Percentiles rank a stretch among this genome's conserved stretches.
Evolutionary conservation across 1,140 invertebrate genomes (phyloP).

Genomic region (Meloidogyne chitwoodi): DNA sequence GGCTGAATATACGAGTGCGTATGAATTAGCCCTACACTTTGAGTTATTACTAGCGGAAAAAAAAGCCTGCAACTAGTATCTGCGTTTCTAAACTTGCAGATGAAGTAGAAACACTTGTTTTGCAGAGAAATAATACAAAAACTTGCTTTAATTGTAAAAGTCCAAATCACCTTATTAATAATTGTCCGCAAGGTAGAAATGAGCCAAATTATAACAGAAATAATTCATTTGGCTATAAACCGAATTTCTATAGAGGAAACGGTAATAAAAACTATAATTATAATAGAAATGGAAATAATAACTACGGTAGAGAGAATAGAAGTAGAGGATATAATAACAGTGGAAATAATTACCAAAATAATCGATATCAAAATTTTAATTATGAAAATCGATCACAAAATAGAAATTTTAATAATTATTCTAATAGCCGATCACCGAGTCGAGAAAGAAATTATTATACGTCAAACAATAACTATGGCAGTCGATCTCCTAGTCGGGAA

Average conservation of each 20-base stretch:
- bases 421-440: too few relatives aligned
- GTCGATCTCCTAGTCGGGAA: not conserved
- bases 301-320: too few relatives aligned
- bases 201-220: not conserved
- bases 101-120: not conserved
- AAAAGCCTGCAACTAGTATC: too few relatives aligned
- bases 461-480: not conserved
- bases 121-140: not conserved
- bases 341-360: not conserved
- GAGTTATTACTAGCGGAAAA: not conserved
- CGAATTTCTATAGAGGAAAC: not conserved
- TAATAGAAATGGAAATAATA: not conserved
- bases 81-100: not conserved
- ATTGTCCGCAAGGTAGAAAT: not conserved
- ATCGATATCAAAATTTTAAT: too few relatives aligned
- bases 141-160: conserved; percentile 5
- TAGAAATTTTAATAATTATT: too few relatives aligned
- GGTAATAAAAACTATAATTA: not conserved
- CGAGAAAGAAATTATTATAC: too few relatives aligned
- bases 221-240: too few relatives aligned
- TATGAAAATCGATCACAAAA: too few relatives aligned
- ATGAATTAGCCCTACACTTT: not conserved
- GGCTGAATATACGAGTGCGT: not conserved
- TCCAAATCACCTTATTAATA: not conserved
- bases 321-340: not conserved